Percentiles rank a stretch among this genome's conserved stretches.
These are phyloP conservation scores for Leptinotarsa lineolata DNA, from an alignment of 1,140 invertebrate genomes.

Conservation along the genomic window DNA sequence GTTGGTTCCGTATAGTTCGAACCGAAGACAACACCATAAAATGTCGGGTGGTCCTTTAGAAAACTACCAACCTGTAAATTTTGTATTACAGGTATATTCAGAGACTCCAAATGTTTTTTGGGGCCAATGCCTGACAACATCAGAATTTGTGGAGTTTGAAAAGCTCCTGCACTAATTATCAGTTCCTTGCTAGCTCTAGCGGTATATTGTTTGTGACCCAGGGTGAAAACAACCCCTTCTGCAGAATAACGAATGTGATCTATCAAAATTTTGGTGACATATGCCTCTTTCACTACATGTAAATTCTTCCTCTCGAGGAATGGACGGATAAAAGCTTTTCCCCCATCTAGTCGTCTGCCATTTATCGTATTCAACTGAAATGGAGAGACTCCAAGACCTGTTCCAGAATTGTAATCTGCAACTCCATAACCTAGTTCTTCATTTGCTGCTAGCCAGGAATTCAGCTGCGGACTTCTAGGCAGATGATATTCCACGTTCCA, in stretches of 20 bases:
- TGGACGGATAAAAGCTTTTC: conserved; percentile 73
- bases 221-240: conserved; percentile 68
- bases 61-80: conserved; percentile 73
- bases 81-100: conserved; percentile 63
- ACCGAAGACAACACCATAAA: conserved; percentile 61
- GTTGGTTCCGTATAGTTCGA: conserved; percentile 62
- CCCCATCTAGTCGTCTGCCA: conserved; percentile 71
- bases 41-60: conserved; percentile 74
- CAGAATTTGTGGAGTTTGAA: conserved; percentile 74
- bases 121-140: conserved; percentile 80
- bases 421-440: neutral
- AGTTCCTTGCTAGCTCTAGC: conserved; percentile 68
- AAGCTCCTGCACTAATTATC: conserved; percentile 69
- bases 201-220: conserved; percentile 56
- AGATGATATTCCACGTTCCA: conserved; percentile 29
- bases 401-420: conserved; percentile 15
- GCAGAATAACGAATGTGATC: conserved; percentile 63
- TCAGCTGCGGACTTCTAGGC: neutral
- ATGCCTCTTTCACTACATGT: conserved; percentile 68
- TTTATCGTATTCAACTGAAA: conserved; percentile 42
- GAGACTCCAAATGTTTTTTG: conserved; percentile 61
- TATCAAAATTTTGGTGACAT: conserved; percentile 73
- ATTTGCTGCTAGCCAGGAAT: neutral
- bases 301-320: conserved; percentile 71
- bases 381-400: conserved; percentile 4